phyloP scores from a whole-genome alignment of 1,140 invertebrate species.

The Lineus longissimus region DNA sequence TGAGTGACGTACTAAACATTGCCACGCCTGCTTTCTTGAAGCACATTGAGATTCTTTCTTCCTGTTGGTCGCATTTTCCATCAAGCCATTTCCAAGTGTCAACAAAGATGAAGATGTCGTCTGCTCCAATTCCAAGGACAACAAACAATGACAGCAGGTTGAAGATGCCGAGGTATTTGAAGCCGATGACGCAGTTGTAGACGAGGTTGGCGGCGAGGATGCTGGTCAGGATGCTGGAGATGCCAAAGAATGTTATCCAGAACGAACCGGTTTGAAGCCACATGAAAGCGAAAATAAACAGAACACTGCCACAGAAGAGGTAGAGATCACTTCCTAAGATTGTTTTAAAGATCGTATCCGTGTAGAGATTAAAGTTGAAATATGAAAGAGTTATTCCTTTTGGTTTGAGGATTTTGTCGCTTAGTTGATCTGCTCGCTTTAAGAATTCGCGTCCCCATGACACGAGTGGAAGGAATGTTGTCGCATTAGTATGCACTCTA shows the following conservation, averaged over 20 bases:
- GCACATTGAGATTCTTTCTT: neutral
- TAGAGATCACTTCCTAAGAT: conserved; percentile 6
- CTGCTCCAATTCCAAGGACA: neutral
- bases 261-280: conserved; percentile 1
- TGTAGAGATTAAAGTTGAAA: too few species aligned
- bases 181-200: neutral
- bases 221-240: neutral
- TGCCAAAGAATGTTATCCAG: conserved; percentile 1
- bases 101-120: conserved; percentile 1
- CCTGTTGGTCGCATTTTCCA: neutral
- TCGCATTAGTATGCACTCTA: too few species aligned
- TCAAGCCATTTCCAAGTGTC: conserved; percentile 1
- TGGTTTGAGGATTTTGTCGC: too few species aligned
- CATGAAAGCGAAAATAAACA: conserved; percentile 7
- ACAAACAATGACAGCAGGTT: neutral
- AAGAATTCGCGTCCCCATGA: too few species aligned
- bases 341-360: too few species aligned
- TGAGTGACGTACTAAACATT: neutral
- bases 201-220: neutral
- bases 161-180: conserved; percentile 2
- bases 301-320: conserved; percentile 9
- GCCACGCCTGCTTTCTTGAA: neutral
- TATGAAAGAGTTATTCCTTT: too few species aligned
- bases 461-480: too few species aligned
- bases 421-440: too few species aligned